Conservation (phyloP, 2,888 invertebrate genomes). For the Hirtodrosophila cameraria region DNA sequence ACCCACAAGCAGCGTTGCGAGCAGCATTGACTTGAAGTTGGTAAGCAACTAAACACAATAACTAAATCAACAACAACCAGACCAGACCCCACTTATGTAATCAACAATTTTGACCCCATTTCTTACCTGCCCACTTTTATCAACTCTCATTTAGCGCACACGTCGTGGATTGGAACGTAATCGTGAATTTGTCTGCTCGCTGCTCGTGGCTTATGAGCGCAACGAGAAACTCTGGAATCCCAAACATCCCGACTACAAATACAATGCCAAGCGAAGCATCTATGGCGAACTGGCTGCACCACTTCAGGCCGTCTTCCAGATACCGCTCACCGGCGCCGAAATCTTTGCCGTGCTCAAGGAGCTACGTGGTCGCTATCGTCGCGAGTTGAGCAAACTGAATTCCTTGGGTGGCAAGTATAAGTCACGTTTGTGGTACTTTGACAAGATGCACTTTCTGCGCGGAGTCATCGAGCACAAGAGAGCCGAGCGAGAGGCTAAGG, state of each 20-base stretch:
- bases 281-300: conserved; percentile 70
- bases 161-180: conserved; percentile 70
- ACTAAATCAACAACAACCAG: conserved; percentile 1
- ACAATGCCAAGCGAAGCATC: conserved; percentile 72
- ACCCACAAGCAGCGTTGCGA: conserved; percentile 63
- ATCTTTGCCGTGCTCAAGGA: conserved; percentile 74
- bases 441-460: conserved; percentile 74
- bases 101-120: conserved; percentile 26
- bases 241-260: conserved; percentile 76
- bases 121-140: neutral
- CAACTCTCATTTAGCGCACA: conserved; percentile 44
- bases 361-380: conserved; percentile 70
- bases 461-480: conserved; percentile 70
- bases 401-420: conserved; percentile 66
- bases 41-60: conserved; percentile 42
- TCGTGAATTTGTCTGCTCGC: conserved; percentile 67
- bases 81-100: too few species aligned
- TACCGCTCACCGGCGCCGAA: conserved; percentile 70
- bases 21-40: conserved; percentile 58
- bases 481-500: conserved; percentile 69
- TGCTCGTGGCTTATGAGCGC: conserved; percentile 71
- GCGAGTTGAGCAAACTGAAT: conserved; percentile 72
- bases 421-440: conserved; percentile 76
- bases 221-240: conserved; percentile 80
- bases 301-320: conserved; percentile 59